A percentile compares a stretch with the other conserved stretches of the same genome.
Evolutionary conservation across 1,140 invertebrate species (phyloP).

Genomic region (Proales similis): DNA sequence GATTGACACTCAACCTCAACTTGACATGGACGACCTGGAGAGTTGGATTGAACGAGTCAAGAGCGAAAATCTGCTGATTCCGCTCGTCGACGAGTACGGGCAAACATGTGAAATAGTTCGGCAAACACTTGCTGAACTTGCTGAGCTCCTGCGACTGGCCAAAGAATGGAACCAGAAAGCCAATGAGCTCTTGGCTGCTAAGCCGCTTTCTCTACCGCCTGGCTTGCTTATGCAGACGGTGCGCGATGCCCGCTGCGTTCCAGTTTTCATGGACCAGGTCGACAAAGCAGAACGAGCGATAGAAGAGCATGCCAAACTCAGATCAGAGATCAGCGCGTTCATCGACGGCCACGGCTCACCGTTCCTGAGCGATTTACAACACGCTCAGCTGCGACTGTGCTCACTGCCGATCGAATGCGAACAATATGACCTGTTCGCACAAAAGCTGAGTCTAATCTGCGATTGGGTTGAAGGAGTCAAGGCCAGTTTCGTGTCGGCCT

Average conservation of each 20-base stretch:
- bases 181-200: neutral
- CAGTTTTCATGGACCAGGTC: conserved; percentile 19
- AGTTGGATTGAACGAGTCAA: conserved; percentile 1
- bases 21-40: neutral
- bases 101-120: neutral
- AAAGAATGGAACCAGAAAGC: conserved; percentile 16
- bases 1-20: neutral
- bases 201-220: neutral
- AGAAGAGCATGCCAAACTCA: too few species aligned
- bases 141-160: conserved; percentile 5
- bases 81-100: neutral
- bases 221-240: conserved; percentile 1
- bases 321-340: too few species aligned
- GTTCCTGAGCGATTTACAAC: too few species aligned
- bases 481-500: too few species aligned
- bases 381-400: too few species aligned
- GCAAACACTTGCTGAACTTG: conserved; percentile 27
- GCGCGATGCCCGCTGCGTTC: conserved; percentile 1
- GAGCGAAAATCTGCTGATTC: neutral
- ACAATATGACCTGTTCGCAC: too few species aligned
- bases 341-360: too few species aligned
- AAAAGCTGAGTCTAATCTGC: too few species aligned
- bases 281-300: neutral
- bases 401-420: too few species aligned
- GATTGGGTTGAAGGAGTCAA: too few species aligned